Conservation (phyloP, 2,113 vertebrate genomes). For the Chlorocebus sabaeus region DNA sequence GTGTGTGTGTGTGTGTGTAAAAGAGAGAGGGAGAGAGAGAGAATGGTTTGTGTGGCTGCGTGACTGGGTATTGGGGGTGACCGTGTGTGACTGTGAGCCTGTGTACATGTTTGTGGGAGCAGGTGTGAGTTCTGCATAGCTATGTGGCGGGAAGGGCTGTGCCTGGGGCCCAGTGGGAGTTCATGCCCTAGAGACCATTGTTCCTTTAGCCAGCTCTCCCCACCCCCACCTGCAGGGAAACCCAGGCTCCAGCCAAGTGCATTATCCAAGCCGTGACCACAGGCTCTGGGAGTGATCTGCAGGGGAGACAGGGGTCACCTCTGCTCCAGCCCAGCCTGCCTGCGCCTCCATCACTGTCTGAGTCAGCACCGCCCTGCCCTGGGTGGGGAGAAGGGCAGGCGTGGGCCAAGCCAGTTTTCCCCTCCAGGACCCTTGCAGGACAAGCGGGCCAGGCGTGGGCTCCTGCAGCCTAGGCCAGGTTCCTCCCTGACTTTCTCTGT, state of each 20-base stretch:
- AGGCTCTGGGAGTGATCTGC: background rate
- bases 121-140: background rate
- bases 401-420: background rate
- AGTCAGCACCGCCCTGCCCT: slow-evolving; percentile 38
- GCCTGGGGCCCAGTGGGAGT: too few relatives aligned
- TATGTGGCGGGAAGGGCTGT: background rate
- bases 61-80: background rate
- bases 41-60: background rate
- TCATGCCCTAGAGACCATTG: background rate
- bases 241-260: background rate
- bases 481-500: background rate
- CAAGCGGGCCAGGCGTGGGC: background rate
- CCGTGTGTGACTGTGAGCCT: background rate
- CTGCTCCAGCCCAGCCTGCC: background rate
- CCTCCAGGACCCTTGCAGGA: background rate
- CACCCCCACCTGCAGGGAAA: background rate
- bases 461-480: background rate
- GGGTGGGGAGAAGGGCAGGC: background rate
- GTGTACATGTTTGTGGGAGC: background rate
- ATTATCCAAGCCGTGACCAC: slow-evolving; percentile 50
- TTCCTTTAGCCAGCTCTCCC: background rate
- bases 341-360: background rate
- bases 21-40: background rate
- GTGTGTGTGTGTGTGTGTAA: background rate
- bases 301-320: slow-evolving; percentile 41